Evolutionary conservation across 1,140 invertebrate genomes (phyloP).

Genomic region (Drosophila triauraria): DNA sequence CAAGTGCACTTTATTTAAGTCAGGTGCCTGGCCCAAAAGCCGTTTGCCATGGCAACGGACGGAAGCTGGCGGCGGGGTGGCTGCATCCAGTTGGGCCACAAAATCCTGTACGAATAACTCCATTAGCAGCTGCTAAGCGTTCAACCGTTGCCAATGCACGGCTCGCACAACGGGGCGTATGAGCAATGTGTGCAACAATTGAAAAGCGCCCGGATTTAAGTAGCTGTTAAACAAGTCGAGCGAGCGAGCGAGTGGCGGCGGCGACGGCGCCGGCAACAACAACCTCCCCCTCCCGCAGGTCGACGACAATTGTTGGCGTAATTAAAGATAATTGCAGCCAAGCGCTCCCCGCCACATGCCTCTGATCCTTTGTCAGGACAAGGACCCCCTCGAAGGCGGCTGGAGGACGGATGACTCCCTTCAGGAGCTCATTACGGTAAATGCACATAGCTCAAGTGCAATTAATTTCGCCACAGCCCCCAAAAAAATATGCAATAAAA

Average conservation of each 20-base stretch:
- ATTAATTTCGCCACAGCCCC: constrained; percentile 68
- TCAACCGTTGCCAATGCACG: constrained; percentile 24
- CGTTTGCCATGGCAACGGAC: constrained; percentile 40
- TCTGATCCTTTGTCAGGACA: neutral
- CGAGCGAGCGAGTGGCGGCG: constrained; percentile 35
- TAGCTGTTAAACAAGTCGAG: constrained; percentile 74
- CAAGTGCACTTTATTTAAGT: neutral
- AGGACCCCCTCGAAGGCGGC: constrained; percentile 12
- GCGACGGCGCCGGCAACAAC: constrained; percentile 8
- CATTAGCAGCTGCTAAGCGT: constrained; percentile 55
- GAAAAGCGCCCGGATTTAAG: constrained; percentile 60
- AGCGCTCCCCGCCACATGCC: constrained; percentile 23
- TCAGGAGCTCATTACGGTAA: constrained; percentile 74
- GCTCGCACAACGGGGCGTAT: constrained; percentile 61
- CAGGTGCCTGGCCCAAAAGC: constrained; percentile 9
- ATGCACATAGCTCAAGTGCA: constrained; percentile 79
- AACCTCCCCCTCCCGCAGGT: constrained; percentile 33
- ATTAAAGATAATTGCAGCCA: constrained; percentile 78
- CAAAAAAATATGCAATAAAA: constrained; percentile 76
- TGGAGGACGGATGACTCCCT: constrained; percentile 32
- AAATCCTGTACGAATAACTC: constrained; percentile 47
- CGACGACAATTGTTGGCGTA: constrained; percentile 69
- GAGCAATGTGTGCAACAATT: constrained; percentile 70
- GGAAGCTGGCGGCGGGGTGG: constrained; percentile 8
- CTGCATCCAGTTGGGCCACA: constrained; percentile 12